These are phyloP conservation scores for Centrocercus urophasianus DNA, from an alignment of 2,113 vertebrate species.

Conservation along the genomic window DNA sequence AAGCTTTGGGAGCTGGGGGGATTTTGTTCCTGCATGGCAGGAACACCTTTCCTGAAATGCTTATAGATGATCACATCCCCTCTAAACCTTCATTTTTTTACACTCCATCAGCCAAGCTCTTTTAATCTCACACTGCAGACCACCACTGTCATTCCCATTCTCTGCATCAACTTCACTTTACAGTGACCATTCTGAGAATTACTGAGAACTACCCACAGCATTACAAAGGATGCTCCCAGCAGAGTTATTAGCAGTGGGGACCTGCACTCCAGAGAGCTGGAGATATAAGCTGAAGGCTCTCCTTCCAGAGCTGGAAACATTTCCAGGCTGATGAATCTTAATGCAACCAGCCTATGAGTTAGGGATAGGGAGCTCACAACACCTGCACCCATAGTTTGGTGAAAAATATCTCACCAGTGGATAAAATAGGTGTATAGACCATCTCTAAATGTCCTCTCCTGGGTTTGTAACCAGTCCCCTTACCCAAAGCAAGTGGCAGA, in stretches of 20 bases:
- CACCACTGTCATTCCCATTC: background rate
- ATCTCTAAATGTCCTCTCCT: background rate
- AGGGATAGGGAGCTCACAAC: background rate
- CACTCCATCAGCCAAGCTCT: background rate
- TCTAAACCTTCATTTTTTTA: conserved; percentile 7
- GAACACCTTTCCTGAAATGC: background rate
- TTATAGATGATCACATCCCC: background rate
- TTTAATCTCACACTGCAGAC: conserved; percentile 16
- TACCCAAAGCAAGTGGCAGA: background rate
- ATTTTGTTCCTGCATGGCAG: background rate
- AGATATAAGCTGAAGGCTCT: conserved; percentile 15
- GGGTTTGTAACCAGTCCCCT: background rate
- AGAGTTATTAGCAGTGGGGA: background rate
- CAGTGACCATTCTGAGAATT: conserved; percentile 5
- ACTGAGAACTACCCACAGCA: background rate
- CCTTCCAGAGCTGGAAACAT: background rate
- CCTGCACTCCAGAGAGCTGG: background rate
- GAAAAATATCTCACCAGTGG: background rate
- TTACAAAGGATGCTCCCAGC: conserved; percentile 35
- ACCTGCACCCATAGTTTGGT: background rate
- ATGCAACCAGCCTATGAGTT: fast-evolving
- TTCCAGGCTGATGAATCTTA: background rate
- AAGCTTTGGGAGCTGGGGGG: background rate
- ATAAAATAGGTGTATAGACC: background rate
- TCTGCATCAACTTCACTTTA: conserved; percentile 4